A percentile compares a stretch with the other conserved stretches of the same genome.
These are phyloP conservation scores for Euglossa dilemma DNA, from an alignment of 1,140 invertebrate genomes.

Conservation along the genomic window DNA sequence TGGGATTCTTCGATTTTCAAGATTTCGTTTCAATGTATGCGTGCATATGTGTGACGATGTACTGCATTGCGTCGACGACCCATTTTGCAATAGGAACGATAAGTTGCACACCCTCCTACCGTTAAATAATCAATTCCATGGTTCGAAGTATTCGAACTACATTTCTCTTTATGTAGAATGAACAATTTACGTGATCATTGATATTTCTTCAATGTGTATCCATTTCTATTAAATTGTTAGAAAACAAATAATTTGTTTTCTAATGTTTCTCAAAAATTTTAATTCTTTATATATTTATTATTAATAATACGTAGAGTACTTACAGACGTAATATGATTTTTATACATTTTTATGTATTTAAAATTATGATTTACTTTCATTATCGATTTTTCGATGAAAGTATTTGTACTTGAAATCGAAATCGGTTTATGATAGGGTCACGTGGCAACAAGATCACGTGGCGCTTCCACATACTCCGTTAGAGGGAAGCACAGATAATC, in stretches of 20 bases:
- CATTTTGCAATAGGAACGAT: conserved; percentile 72
- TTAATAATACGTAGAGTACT: neutral
- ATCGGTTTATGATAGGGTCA: conserved; percentile 49
- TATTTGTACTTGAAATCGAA: conserved; percentile 29
- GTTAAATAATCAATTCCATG: conserved; percentile 74
- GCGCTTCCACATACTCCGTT: conserved; percentile 47
- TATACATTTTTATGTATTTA: neutral
- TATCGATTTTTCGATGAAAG: conserved; percentile 8
- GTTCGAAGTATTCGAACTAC: neutral
- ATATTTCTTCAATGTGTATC: neutral
- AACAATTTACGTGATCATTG: neutral
- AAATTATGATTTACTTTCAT: neutral
- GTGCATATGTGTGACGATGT: conserved; percentile 45
- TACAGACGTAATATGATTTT: neutral
- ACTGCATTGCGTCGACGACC: conserved; percentile 78
- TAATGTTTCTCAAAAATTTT: too few relatives aligned
- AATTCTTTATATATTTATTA: neutral
- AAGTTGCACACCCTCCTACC: conserved; percentile 63
- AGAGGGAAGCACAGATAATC: conserved; percentile 44
- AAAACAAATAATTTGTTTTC: neutral
- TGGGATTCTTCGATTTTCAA: conserved; percentile 67
- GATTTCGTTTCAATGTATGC: conserved; percentile 48
- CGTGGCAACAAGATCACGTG: conserved; percentile 62
- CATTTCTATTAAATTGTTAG: neutral
- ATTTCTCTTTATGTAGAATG: neutral